Evolutionary conservation across 2,888 invertebrate genomes (phyloP), one percentile per base, ranked within the genome.

Genomic region (Polia nebulosa): DNA sequence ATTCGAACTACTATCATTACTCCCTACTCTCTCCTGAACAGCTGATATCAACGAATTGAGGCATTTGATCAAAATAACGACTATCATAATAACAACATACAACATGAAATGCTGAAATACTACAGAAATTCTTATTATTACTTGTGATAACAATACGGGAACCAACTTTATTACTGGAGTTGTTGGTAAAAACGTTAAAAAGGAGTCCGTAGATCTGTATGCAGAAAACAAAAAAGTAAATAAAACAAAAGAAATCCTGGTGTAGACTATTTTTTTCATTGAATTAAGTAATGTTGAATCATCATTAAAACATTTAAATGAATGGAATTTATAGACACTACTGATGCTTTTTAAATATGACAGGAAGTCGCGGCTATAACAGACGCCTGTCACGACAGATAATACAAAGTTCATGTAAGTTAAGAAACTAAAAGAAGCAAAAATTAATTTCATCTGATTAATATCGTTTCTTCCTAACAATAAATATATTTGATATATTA

Each of bases 81-180:
- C 27, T 15, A 53, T 27, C 44, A 68, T 53, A 20, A 55, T 45
- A 15, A 45, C 32, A 27, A 27, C 17, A 41, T 29, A 39, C 6
- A 39, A 17, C 9, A 67, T 34, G 1, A 36, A 4, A 0, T 39
- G 22, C 8, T 55, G 25, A 39, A 68, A 47, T 2, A 55, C 5
- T 25, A 39, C n/a, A 29, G 7, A 20, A 5, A 29, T 17, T 47
- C 47, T 47, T n/a, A 47, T 9, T 6, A 55, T 0, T 11, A 1
- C 1, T 39, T 47, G 67, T 4, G 70, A 69, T 13, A 69, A 0
- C 6, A 55, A 47, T 11, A 68, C 1, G 7, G 17, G 2, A 34
- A 29, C 20, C 8, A 13, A 5, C 6, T 3, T 20, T 32, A 52
- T 6, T 15, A 52, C 7, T 7, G 32, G 3, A 32, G 15, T 7